Base-by-base conservation (phyloP, 2,113 vertebrate species). In the Amphilophus citrinellus region DNA sequence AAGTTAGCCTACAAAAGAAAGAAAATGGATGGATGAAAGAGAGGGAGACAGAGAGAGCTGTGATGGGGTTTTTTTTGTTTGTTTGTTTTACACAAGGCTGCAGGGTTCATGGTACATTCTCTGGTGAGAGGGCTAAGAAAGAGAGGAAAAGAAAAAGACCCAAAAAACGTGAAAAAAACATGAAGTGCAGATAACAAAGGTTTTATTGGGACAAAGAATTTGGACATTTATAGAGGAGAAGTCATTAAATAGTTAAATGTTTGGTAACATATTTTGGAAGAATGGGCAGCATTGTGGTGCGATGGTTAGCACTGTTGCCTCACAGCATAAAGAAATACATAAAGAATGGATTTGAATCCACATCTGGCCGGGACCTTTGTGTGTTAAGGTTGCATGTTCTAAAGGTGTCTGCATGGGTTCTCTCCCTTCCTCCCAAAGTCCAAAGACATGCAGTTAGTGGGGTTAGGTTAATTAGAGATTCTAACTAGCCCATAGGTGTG, bases 1-100 rank as follows among this genome's bases (percentile, higher is more conserved):
- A 94, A 81, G 89, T 94, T 94, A 30, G 94, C 93, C 94, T 94
- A 8, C 7, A 18, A 75, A 47, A 85, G 5, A 79, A 53, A 71
- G 17, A 9, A 22, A 47, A 68, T 47, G n/a, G 53, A 7, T 78
- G 32, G 5, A 22, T 14, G 6, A 18, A 18, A 22, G 1, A 57
- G 32, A 53, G 30, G 15, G 37, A 56, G 1, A n/a, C 4, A n/a
- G 39, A 61, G 18, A 4, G 11, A 58, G 56, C 32, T 85, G 78
- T 56, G 27, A 78, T 27, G 76, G n/a, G n/a, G 30, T 2, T 3
- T 42, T 27, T 5, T 61, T 32, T 77, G 22, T 13, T 42, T 66
- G 15, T 32, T 73, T 27, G 27, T 27, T 27, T 27, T 78, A 13
- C 73, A 87, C 58, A 86, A 9, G 0, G 37, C 22, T 66, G 14